Percentiles rank a stretch among this genome's conserved stretches.
Evolutionary conservation across 30 jellyfish, hydroid and myxozoan species (phyloP).

Genomic region (Turritopsis dohrnii): DNA sequence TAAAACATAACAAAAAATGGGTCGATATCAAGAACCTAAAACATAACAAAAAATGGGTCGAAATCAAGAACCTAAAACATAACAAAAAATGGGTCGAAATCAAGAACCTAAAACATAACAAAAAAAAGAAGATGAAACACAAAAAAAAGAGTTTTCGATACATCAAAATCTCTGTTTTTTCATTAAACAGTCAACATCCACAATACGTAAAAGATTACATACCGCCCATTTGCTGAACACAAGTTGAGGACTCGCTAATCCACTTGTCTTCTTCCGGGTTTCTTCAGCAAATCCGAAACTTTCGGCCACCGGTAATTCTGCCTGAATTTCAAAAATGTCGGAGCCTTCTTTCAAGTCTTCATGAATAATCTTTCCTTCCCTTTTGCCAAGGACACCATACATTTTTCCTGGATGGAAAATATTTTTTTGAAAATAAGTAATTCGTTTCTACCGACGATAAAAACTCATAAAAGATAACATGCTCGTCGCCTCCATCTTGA

Average conservation of each 20-base stretch:
- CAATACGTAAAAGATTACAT: too few species aligned
- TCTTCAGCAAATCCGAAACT: constrained; percentile 99
- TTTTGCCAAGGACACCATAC: constrained; percentile 88
- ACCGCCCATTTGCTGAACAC: constrained; percentile 99
- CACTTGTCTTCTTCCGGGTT: constrained; percentile 95
- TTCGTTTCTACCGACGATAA: too few species aligned
- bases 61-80: background rate
- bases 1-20: constrained; percentile 47
- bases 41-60: too few species aligned
- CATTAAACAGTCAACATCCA: too few species aligned
- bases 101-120: background rate
- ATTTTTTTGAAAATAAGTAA: too few species aligned
- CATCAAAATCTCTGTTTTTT: too few species aligned
- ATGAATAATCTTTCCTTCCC: constrained; percentile 77
- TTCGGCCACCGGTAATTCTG: constrained; percentile 95
- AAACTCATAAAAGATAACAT: too few species aligned
- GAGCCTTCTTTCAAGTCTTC: constrained; percentile 97
- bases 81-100: background rate
- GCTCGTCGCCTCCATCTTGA: too few species aligned
- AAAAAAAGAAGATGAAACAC: too few species aligned
- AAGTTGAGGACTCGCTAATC: constrained; percentile 94
- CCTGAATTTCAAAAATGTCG: constrained; percentile 71
- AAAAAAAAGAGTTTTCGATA: background rate
- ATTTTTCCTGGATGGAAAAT: constrained; percentile 44
- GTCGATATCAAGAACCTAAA: constrained; percentile 80